Conservation (phyloP, 1,140 invertebrate species). For the Philopotamus ludificatus region DNA sequence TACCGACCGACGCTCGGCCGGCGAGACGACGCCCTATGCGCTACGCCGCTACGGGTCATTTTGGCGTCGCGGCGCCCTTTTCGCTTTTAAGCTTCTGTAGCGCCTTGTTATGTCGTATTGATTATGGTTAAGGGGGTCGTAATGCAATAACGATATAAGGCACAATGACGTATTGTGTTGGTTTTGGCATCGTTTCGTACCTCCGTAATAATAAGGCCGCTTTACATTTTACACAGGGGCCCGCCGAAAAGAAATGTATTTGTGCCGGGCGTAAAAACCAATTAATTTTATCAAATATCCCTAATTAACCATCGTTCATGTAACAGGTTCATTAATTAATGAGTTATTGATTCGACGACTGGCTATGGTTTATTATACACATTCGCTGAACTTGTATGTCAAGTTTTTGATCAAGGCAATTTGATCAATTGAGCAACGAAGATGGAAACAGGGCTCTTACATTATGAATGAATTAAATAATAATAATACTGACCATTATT, state of each 20-base stretch:
- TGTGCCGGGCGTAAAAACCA: neutral
- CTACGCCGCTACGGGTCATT: neutral
- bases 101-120: constrained; percentile 31
- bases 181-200: constrained; percentile 16
- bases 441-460: no score
- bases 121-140: constrained; percentile 32
- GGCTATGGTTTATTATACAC: no score
- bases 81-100: constrained; percentile 5
- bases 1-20: neutral
- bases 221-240: neutral
- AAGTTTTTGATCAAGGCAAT: no score
- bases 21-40: constrained; percentile 1
- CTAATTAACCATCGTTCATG: neutral
- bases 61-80: neutral
- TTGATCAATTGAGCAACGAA: no score
- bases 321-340: neutral
- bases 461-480: no score
- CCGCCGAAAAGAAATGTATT: neutral
- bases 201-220: constrained; percentile 16
- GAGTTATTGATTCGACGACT: neutral
- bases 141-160: constrained; percentile 30
- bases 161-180: constrained; percentile 36
- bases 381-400: no score
- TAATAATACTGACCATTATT: no score
- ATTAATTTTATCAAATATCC: constrained; percentile 3